A percentile compares a stretch with the other conserved stretches of the same genome.
phyloP scores from a whole-genome alignment of 2,113 vertebrate species.

The Boleophthalmus pectinirostris region DNA sequence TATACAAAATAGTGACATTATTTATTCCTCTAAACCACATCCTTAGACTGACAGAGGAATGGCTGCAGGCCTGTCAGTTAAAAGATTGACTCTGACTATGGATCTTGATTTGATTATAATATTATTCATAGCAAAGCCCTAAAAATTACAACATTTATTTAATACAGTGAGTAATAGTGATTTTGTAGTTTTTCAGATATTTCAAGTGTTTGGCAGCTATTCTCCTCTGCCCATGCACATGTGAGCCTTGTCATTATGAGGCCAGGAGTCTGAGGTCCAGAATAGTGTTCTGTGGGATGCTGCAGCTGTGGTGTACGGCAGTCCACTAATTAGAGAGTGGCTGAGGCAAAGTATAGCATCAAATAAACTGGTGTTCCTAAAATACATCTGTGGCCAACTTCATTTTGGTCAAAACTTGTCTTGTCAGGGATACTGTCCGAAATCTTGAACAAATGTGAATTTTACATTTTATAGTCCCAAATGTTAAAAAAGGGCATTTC shows the following conservation, averaged over 20 bases:
- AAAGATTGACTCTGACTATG: too few relatives aligned
- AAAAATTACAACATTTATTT: background rate
- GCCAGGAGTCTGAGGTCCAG: slow-evolving; percentile 58
- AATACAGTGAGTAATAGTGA: slow-evolving; percentile 8
- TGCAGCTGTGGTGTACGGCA: slow-evolving; percentile 57
- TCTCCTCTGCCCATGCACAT: slow-evolving; percentile 64
- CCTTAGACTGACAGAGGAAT: too few relatives aligned
- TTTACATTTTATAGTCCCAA: background rate
- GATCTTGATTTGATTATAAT: too few relatives aligned
- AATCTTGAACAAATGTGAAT: slow-evolving; percentile 14
- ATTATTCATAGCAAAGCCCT: too few relatives aligned
- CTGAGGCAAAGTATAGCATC: slow-evolving; percentile 68
- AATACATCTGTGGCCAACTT: slow-evolving; percentile 53
- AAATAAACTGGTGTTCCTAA: slow-evolving; percentile 58
- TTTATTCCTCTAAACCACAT: too few relatives aligned
- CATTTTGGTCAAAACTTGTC: slow-evolving; percentile 34
- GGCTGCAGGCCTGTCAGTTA: too few relatives aligned
- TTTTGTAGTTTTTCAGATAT: slow-evolving; percentile 58
- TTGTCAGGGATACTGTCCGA: slow-evolving; percentile 39
- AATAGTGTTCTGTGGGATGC: slow-evolving; percentile 61
- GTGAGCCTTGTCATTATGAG: slow-evolving; percentile 76
- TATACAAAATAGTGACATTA: too few relatives aligned
- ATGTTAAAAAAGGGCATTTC: slow-evolving; percentile 16
- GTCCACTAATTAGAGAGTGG: slow-evolving; percentile 75
- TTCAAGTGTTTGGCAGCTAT: slow-evolving; percentile 61